phyloP scores from a whole-genome alignment of 2,888 invertebrate species.

The Dorcus parallelipipedus region DNA sequence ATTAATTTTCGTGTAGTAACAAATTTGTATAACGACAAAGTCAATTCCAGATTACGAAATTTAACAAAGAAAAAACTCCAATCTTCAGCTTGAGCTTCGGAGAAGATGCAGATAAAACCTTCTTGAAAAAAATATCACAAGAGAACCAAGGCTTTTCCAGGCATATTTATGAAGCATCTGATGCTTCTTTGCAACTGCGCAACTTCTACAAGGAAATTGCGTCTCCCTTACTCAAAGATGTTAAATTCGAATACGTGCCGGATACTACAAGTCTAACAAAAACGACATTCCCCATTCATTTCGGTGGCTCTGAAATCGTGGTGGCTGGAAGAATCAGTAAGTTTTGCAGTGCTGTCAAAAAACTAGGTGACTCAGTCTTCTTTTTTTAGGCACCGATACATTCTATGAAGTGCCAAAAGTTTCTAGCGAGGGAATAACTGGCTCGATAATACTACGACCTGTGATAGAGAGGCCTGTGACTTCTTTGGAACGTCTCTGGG shows the following conservation, averaged over 20 bases:
- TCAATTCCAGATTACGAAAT: constrained; percentile 18
- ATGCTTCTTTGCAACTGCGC: constrained; percentile 63
- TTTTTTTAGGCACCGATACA: background rate
- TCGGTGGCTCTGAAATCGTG: constrained; percentile 61
- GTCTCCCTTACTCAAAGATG: constrained; percentile 63
- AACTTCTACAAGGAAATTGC: constrained; percentile 68
- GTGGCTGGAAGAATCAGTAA: constrained; percentile 55
- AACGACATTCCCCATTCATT: constrained; percentile 57
- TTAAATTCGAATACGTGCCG: constrained; percentile 61
- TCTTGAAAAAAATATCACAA: constrained; percentile 63
- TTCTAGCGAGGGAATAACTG: constrained; percentile 26
- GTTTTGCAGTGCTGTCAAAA: constrained; percentile 26
- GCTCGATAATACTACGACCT: constrained; percentile 34
- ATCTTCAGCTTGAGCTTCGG: constrained; percentile 72
- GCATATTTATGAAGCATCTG: constrained; percentile 70
- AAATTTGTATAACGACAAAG: background rate
- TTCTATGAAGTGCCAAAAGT: constrained; percentile 18
- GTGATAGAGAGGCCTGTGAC: constrained; percentile 34
- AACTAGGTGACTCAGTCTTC: background rate
- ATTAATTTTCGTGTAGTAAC: constrained; percentile 34
- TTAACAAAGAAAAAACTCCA: constrained; percentile 46
- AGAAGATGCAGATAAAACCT: constrained; percentile 62
- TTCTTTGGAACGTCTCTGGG: constrained; percentile 54
- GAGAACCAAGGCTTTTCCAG: constrained; percentile 66
- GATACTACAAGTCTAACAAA: constrained; percentile 58